Base-by-base conservation (phyloP, 2,113 vertebrate genomes). In the Corynorhinus townsendii region DNA sequence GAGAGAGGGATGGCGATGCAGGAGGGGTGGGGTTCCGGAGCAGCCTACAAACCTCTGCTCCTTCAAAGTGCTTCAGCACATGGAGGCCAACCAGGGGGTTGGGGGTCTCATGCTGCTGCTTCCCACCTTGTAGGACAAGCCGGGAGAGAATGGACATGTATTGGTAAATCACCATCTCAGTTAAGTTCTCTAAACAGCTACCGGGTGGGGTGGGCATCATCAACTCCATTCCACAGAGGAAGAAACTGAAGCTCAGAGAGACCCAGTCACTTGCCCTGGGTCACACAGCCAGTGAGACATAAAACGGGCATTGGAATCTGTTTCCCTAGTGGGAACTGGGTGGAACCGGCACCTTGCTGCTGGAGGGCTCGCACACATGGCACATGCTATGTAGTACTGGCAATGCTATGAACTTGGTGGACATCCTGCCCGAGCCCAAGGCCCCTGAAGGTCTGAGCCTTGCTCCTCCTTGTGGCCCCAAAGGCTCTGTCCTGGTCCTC, bases 81-180 rank as follows among this genome's bases (percentile, higher is more conserved):
- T 0, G 0, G 43, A 30, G 72, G 38, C 43, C 85, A 38, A 9
- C 62, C 4, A 10, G 11, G 14, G 3, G 9, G 45, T 2, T 3
- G 26, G 28, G 15, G 15, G 62, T 17, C 64, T 64, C 33, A 7
- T 2, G 59, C 10, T 9, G 52, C 59, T 49, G 35, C 38, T 77
- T n/a, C 56, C 75, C 28, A 20, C 15, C 11, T n/a, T 17, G 2
- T 15, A 24, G 0, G 59, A 59, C 24, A 9, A 92, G 38, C 28
- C 68, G 2, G 17, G 71, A 69, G 35, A 24, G n/a, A 38, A 52
- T 9, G 49, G 72, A 45, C 1, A 24, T 0, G 3, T 5, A 14
- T 0, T 1, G 8, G 45, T 30, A 45, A 81, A 4, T 86, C 11
- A 49, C 19, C 0, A 7, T 22, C 8, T 20, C 16, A 3, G 30